A percentile compares a stretch with the other conserved stretches of the same genome.
These are phyloP conservation scores for Avahi laniger DNA, from an alignment of 2,797 vertebrate genomes.

Conservation along the genomic window DNA sequence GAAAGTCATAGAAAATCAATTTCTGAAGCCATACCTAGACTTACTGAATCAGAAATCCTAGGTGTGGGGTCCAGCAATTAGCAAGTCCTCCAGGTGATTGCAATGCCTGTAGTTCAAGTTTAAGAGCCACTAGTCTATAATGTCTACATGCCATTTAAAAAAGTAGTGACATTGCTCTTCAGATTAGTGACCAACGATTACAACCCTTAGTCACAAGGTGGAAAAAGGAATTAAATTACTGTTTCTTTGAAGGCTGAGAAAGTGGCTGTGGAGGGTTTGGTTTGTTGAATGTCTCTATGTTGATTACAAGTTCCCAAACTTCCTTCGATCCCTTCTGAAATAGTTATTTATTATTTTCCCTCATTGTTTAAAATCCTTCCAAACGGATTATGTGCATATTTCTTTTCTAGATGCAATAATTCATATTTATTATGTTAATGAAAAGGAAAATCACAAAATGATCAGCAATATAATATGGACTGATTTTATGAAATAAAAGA, in stretches of 20 bases:
- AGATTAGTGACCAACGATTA: not conserved
- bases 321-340: too few species aligned
- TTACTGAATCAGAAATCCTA: not conserved
- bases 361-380: too few species aligned
- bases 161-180: not conserved
- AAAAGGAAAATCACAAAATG: too few species aligned
- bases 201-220: not conserved
- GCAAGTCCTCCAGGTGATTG: not conserved
- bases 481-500: too few species aligned
- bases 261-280: not conserved
- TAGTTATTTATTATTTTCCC: too few species aligned
- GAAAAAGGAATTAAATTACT: not conserved
- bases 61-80: not conserved
- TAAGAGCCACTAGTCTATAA: not conserved
- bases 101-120: not conserved
- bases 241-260: not conserved
- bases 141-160: not conserved
- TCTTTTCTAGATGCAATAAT: too few species aligned
- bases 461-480: too few species aligned
- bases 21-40: not conserved
- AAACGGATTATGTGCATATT: too few species aligned
- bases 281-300: too few species aligned
- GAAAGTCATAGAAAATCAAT: not conserved
- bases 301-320: too few species aligned
- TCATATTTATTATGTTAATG: too few species aligned